A percentile compares a stretch with the other conserved stretches of the same genome.
Conservation (phyloP, 2,797 vertebrate genomes). For the Todus mexicanus region DNA sequence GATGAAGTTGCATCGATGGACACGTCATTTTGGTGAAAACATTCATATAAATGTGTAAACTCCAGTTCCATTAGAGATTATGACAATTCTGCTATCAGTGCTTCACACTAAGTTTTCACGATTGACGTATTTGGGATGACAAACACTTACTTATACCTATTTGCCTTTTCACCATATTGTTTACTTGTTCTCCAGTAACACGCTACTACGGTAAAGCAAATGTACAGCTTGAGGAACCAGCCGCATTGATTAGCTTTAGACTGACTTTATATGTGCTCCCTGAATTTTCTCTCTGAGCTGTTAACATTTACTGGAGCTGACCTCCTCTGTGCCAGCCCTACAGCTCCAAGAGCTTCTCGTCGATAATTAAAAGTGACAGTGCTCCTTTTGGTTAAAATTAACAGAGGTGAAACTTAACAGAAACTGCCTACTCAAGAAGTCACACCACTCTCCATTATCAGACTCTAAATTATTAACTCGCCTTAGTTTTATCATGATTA, state of each 20-base stretch:
- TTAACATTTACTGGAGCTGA: neutral
- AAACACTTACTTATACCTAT: neutral
- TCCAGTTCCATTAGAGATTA: neutral
- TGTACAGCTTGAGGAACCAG: neutral
- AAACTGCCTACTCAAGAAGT: slow-evolving; percentile 35
- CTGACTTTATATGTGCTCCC: neutral
- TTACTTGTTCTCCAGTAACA: neutral
- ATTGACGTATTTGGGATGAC: neutral
- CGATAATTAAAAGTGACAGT: slow-evolving; percentile 39
- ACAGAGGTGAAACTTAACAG: slow-evolving; percentile 45
- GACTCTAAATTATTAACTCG: slow-evolving; percentile 59
- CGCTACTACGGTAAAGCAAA: neutral
- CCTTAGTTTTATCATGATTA: slow-evolving; percentile 70
- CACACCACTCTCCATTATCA: slow-evolving; percentile 55
- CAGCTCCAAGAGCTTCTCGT: neutral
- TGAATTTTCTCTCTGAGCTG: neutral
- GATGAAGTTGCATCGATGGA: neutral
- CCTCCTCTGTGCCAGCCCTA: neutral
- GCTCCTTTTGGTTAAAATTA: slow-evolving; percentile 62
- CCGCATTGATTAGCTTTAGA: neutral
- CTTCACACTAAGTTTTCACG: neutral
- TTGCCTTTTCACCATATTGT: neutral
- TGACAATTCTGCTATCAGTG: neutral
- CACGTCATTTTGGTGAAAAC: neutral
- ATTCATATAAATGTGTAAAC: neutral